Conservation (phyloP, 2,113 vertebrate genomes). For the Neogobius melanostomus region DNA sequence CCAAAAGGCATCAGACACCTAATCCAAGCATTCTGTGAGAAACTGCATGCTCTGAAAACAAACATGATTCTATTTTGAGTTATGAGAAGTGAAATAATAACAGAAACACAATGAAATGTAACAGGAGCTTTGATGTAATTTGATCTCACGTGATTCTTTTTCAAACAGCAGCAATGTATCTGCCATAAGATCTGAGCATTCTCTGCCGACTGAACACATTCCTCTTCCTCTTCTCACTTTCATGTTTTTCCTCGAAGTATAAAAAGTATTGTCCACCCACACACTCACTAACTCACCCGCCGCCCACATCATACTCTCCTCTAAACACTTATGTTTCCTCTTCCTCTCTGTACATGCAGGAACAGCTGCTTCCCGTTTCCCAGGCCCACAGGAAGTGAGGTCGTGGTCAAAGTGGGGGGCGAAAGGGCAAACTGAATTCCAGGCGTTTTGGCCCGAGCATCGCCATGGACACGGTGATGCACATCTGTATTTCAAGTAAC, state of each 20-base stretch:
- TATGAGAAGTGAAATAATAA: background rate
- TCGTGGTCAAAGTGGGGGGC: background rate
- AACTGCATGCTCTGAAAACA: too few relatives aligned
- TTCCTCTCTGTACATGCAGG: background rate
- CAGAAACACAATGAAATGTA: background rate
- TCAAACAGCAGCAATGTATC: background rate
- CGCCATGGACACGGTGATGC: background rate
- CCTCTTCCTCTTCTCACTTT: background rate
- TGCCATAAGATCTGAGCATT: too few relatives aligned
- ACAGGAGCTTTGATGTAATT: background rate
- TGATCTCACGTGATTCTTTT: background rate
- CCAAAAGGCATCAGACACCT: too few relatives aligned
- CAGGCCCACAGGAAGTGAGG: constrained; percentile 8
- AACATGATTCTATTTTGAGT: too few relatives aligned
- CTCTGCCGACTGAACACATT: too few relatives aligned
- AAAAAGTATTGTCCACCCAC: background rate
- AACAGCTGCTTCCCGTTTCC: constrained; percentile 12
- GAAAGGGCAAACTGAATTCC: background rate
- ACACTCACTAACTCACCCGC: background rate
- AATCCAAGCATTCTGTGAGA: too few relatives aligned
- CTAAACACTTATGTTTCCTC: background rate
- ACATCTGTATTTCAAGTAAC: background rate
- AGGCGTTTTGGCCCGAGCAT: background rate
- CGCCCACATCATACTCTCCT: background rate
- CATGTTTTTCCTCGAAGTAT: background rate